phyloP scores from a whole-genome alignment of 2,113 vertebrate genomes.

The Aptenodytes forsteri region DNA sequence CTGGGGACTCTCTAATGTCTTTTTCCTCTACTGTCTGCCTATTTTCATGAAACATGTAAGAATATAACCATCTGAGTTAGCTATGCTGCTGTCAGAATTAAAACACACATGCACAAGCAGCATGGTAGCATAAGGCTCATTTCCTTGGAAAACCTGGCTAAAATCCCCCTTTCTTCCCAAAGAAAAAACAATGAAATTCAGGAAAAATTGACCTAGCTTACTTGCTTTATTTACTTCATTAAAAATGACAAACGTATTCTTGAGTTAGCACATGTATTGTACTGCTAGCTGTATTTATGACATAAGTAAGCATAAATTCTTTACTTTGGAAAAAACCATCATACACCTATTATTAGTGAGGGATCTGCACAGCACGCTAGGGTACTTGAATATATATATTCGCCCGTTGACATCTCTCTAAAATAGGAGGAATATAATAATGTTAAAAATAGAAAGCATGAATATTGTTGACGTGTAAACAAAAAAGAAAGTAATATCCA shows the following conservation, averaged over 20 bases:
- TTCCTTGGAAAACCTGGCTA: background rate
- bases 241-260: constrained; percentile 15
- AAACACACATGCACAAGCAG: background rate
- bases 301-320: constrained; percentile 5
- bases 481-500: constrained; percentile 7
- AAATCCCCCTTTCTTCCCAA: background rate
- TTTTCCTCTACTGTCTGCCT: background rate
- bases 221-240: constrained; percentile 34
- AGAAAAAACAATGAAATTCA: background rate
- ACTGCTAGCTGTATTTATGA: background rate
- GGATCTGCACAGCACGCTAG: background rate
- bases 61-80: background rate
- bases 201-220: background rate
- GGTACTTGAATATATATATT: background rate
- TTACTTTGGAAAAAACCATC: background rate
- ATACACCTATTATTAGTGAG: background rate
- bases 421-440: constrained; percentile 1
- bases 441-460: constrained; percentile 45
- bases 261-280: background rate
- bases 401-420: background rate
- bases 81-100: background rate
- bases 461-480: background rate
- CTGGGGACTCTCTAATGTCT: background rate
- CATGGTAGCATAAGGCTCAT: background rate
- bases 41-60: background rate